Evolutionary conservation across 2,888 invertebrate genomes (phyloP).

Genomic region (Megamerina dolium): DNA sequence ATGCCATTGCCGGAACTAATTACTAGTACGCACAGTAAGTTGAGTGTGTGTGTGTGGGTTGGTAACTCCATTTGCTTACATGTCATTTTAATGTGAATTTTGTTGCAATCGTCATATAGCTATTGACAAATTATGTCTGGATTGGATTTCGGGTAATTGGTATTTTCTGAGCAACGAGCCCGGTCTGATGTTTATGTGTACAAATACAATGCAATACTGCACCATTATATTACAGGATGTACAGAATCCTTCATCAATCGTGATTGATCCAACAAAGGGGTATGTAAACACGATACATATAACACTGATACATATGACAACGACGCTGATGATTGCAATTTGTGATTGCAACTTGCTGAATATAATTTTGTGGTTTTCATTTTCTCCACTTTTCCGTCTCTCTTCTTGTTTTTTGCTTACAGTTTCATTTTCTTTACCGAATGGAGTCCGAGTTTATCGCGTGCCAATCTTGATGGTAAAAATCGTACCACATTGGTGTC

Average conservation of each 20-base stretch:
- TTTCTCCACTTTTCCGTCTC: constrained; percentile 2
- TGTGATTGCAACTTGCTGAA: neutral
- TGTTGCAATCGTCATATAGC: constrained; percentile 47
- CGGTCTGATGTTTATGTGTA: constrained; percentile 68
- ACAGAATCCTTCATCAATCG: constrained; percentile 67
- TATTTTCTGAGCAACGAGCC: constrained; percentile 69
- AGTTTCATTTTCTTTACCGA: constrained; percentile 72
- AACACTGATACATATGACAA: neutral
- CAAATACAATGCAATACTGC: constrained; percentile 58
- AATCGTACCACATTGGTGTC: constrained; percentile 57
- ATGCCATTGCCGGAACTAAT: constrained; percentile 59
- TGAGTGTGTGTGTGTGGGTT: constrained; percentile 1
- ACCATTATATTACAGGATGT: constrained; percentile 62
- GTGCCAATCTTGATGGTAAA: constrained; percentile 62
- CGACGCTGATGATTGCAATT: neutral
- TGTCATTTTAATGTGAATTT: constrained; percentile 5
- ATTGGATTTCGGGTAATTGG: constrained; percentile 85
- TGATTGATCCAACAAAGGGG: constrained; percentile 72
- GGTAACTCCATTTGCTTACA: neutral
- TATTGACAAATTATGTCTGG: constrained; percentile 68
- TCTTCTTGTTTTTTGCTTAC: constrained; percentile 16
- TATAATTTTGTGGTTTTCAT: constrained; percentile 6
- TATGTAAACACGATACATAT: constrained; percentile 34
- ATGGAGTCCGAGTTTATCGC: constrained; percentile 62
- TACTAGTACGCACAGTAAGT: constrained; percentile 60